A percentile compares a stretch with the other conserved stretches of the same genome.
Evolutionary conservation across 2,797 vertebrate species (phyloP).

Genomic region (Ctenochaetus hawaiiensis): DNA sequence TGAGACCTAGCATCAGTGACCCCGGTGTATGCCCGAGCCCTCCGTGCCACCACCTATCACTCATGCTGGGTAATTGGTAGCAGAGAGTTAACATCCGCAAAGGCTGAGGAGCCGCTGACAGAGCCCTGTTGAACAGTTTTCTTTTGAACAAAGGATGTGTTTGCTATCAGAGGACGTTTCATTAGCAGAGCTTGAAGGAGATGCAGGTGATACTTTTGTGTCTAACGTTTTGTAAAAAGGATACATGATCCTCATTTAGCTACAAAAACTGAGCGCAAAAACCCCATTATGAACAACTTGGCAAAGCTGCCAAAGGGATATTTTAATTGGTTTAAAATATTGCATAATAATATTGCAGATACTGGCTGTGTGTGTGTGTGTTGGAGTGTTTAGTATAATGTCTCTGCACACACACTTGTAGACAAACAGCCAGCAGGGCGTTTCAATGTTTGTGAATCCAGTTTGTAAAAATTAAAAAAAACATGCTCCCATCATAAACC

Average conservation of each 20-base stretch:
- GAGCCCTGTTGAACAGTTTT: conserved; percentile 6
- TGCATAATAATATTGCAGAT: conserved; percentile 2
- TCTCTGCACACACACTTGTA: conserved; percentile 6
- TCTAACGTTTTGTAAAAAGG: too few relatives aligned
- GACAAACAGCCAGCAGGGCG: conserved; percentile 22
- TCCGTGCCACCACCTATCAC: conserved; percentile 66
- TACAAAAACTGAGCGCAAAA: too few relatives aligned
- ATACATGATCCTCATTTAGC: too few relatives aligned
- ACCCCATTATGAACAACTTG: too few relatives aligned
- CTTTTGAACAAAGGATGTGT: conserved; percentile 26
- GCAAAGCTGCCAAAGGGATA: too few relatives aligned
- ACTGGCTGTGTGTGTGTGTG: neutral
- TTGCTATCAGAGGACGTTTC: conserved; percentile 15
- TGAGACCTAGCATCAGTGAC: conserved; percentile 77
- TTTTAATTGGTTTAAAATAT: too few relatives aligned
- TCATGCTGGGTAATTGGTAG: conserved; percentile 77
- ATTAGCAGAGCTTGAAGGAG: too few relatives aligned
- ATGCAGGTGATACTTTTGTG: too few relatives aligned
- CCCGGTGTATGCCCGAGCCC: conserved; percentile 51
- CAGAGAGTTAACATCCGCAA: conserved; percentile 28
- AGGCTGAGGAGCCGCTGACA: conserved; percentile 39
- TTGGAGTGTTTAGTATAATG: neutral
- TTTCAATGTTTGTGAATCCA: conserved; percentile 34
- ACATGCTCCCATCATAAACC: conserved; percentile 12
- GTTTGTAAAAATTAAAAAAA: conserved; percentile 29